Evolutionary conservation across 2,888 invertebrate species (phyloP).

Genomic region (Spodoptera exigua): DNA sequence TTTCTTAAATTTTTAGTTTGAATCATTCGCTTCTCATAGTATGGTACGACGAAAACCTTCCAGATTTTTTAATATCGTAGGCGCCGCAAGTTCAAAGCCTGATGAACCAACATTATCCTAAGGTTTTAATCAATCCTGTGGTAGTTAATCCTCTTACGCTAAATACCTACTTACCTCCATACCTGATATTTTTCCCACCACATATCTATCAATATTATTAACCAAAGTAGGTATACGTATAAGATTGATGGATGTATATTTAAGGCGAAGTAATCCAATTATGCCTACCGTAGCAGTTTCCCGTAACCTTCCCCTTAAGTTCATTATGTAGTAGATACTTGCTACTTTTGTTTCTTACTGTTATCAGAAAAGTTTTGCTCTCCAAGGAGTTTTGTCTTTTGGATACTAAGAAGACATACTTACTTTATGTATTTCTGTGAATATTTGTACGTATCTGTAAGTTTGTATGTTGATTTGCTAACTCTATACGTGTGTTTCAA

Average conservation of each 20-base stretch:
- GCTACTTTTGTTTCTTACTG: conserved; percentile 66
- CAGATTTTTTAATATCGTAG: too few relatives aligned
- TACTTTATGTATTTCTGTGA: conserved; percentile 19
- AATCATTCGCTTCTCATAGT: too few relatives aligned
- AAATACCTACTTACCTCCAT: background rate
- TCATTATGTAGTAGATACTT: conserved; percentile 68
- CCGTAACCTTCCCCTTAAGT: conserved; percentile 69
- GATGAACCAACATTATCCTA: too few relatives aligned
- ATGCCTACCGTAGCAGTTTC: conserved; percentile 61
- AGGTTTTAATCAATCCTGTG: too few relatives aligned
- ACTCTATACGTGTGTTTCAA: background rate
- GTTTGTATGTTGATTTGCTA: background rate
- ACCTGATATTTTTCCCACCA: conserved; percentile 6
- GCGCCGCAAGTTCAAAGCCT: too few relatives aligned
- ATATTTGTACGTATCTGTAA: conserved; percentile 2
- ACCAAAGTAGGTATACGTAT: conserved; percentile 17
- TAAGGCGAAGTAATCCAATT: conserved; percentile 72
- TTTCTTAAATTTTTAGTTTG: too few relatives aligned
- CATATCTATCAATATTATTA: conserved; percentile 13
- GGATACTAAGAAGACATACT: conserved; percentile 28
- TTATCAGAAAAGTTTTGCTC: conserved; percentile 72
- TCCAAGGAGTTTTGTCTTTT: conserved; percentile 46
- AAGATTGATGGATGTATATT: conserved; percentile 58
- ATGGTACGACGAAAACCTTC: too few relatives aligned
- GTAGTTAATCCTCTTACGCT: background rate